These are phyloP conservation scores for Melanotaenia duboulayi DNA, from an alignment of 2,113 vertebrate species.

Conservation along the genomic window DNA sequence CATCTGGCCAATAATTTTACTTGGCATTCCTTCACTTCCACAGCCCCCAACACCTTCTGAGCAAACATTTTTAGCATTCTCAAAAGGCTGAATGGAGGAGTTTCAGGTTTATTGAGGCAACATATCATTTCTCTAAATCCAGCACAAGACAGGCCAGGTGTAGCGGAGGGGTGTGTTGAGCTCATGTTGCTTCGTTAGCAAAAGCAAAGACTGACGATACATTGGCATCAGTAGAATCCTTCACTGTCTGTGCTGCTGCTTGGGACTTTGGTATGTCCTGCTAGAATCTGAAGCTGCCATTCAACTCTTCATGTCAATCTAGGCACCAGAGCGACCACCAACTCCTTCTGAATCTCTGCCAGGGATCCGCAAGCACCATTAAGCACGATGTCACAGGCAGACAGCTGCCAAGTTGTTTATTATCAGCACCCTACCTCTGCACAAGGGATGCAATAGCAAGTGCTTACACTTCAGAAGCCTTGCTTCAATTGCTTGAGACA, in stretches of 20 bases:
- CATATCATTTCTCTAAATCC: slow-evolving; percentile 17
- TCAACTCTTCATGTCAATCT: slow-evolving; percentile 27
- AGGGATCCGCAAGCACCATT: slow-evolving; percentile 48
- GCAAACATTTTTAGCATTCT: slow-evolving; percentile 14
- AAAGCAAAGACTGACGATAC: slow-evolving; percentile 5
- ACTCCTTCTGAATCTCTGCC: slow-evolving; percentile 40
- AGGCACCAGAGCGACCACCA: slow-evolving; percentile 28
- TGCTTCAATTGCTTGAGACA: slow-evolving; percentile 39
- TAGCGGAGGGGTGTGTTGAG: slow-evolving; percentile 20
- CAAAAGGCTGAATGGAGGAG: slow-evolving; percentile 12
- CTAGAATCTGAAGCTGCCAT: slow-evolving; percentile 40
- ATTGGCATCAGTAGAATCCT: slow-evolving; percentile 13
- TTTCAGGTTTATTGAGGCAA: slow-evolving; percentile 17
- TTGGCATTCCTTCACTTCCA: not conserved
- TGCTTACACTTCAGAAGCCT: slow-evolving; percentile 40
- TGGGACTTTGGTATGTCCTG: slow-evolving; percentile 5
- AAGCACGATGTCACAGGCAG: slow-evolving; percentile 49
- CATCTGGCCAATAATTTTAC: not conserved
- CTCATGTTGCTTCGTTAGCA: slow-evolving; percentile 32
- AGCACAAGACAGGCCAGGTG: slow-evolving; percentile 21
- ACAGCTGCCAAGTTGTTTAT: slow-evolving; percentile 63
- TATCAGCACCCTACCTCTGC: slow-evolving; percentile 34
- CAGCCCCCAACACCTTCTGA: not conserved
- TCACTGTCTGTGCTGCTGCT: slow-evolving; percentile 28
- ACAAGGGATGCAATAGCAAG: slow-evolving; percentile 36